Percentiles rank a stretch among this genome's conserved stretches.
Evolutionary conservation across 2,888 invertebrate genomes (phyloP).

Genomic region (Gari tellinella): DNA sequence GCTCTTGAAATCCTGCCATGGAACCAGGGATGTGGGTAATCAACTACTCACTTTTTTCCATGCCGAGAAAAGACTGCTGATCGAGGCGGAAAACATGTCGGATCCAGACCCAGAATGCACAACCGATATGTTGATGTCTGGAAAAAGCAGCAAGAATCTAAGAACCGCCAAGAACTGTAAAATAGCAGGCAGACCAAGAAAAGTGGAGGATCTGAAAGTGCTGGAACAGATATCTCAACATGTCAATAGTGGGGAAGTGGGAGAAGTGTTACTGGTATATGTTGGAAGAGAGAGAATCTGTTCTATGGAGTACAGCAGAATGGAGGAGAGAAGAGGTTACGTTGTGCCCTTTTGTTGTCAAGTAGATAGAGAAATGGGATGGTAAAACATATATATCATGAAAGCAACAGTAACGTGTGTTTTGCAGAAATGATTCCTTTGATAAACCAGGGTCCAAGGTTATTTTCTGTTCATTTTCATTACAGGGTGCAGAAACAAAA

Average conservation of each 20-base stretch:
- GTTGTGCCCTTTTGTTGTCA: background rate
- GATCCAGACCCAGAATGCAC: constrained; percentile 9
- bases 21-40: constrained; percentile 8
- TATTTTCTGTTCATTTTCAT: too few species aligned
- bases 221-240: too few species aligned
- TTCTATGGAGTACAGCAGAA: too few species aligned
- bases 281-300: too few species aligned
- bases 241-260: too few species aligned
- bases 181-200: too few species aligned
- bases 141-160: background rate
- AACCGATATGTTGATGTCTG: constrained; percentile 8
- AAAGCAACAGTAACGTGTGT: background rate
- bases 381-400: background rate
- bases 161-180: too few species aligned
- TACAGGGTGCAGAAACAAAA: too few species aligned
- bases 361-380: background rate
- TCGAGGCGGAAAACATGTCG: constrained; percentile 5
- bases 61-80: background rate
- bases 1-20: constrained; percentile 17
- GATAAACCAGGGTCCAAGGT: background rate
- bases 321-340: too few species aligned
- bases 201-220: too few species aligned
- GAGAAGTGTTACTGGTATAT: too few species aligned
- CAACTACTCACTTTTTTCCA: constrained; percentile 3
- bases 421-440: background rate